These are phyloP conservation scores for Heterohyrax brucei DNA, from an alignment of 2,797 vertebrate species.

Conservation along the genomic window DNA sequence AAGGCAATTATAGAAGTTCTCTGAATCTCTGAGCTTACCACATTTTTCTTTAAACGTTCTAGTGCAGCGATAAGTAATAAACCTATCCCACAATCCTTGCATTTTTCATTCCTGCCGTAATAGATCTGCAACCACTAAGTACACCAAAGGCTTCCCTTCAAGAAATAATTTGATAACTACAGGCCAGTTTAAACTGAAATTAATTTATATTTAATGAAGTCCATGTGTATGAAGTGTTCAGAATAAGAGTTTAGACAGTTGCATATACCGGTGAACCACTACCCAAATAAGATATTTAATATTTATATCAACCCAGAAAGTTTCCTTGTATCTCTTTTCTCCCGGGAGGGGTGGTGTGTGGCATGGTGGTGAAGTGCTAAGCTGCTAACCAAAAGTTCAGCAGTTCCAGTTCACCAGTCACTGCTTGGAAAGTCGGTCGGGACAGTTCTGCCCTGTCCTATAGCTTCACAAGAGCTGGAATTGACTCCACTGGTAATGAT, in stretches of 20 bases:
- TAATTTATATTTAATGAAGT: constrained; percentile 16
- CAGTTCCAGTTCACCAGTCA: too few species aligned
- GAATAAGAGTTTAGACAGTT: background rate
- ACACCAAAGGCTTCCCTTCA: background rate
- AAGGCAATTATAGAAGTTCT: background rate
- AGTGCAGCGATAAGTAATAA: background rate
- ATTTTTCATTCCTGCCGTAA: background rate
- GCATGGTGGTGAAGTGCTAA: too few species aligned
- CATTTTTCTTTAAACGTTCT: background rate
- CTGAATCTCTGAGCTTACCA: background rate
- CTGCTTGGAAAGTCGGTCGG: too few species aligned
- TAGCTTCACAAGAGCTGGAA: too few species aligned
- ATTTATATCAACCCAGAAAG: background rate
- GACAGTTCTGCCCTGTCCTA: too few species aligned
- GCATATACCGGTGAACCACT: background rate
- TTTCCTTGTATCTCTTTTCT: background rate
- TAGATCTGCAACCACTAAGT: too few species aligned
- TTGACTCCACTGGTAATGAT: too few species aligned
- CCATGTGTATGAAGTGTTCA: background rate
- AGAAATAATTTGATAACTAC: background rate
- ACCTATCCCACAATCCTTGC: background rate
- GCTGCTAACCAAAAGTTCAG: too few species aligned
- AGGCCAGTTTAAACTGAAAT: background rate
- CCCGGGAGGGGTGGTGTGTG: too few species aligned
- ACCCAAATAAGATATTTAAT: constrained; percentile 18